phyloP scores from a whole-genome alignment of 2,797 vertebrate species.

The Karalla daura region DNA sequence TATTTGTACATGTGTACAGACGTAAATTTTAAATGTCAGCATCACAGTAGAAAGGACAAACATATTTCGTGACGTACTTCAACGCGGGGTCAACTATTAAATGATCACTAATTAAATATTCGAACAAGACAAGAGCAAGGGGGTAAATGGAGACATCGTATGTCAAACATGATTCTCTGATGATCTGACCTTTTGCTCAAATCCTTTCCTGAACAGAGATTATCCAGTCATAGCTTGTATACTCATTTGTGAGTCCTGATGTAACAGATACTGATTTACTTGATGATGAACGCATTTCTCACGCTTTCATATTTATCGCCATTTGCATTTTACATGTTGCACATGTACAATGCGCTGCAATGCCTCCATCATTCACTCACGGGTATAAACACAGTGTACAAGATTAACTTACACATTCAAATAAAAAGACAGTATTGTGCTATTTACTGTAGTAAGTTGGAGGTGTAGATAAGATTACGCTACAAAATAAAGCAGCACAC shows the following conservation, averaged over 20 bases:
- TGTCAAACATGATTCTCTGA: neutral
- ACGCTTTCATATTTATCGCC: too few species aligned
- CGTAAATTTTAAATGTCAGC: slow-evolving; percentile 32
- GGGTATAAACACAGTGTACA: neutral
- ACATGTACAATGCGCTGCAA: neutral
- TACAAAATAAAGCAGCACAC: neutral
- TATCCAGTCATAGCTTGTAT: neutral
- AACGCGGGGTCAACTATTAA: neutral
- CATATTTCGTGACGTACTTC: neutral
- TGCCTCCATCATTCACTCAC: neutral
- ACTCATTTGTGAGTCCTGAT: neutral
- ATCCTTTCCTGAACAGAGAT: neutral
- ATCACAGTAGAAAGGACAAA: neutral
- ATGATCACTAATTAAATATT: neutral
- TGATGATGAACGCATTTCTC: neutral
- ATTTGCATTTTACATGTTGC: neutral
- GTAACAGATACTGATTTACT: neutral
- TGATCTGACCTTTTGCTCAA: neutral
- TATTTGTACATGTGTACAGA: neutral
- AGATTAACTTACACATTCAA: neutral
- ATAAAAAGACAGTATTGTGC: neutral
- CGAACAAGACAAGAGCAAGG: neutral
- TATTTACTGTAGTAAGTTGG: neutral
- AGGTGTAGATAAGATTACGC: neutral
- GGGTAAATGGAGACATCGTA: neutral